Evolutionary conservation across 2,113 vertebrate species (phyloP).

Genomic region (Dicaeum eximium): DNA sequence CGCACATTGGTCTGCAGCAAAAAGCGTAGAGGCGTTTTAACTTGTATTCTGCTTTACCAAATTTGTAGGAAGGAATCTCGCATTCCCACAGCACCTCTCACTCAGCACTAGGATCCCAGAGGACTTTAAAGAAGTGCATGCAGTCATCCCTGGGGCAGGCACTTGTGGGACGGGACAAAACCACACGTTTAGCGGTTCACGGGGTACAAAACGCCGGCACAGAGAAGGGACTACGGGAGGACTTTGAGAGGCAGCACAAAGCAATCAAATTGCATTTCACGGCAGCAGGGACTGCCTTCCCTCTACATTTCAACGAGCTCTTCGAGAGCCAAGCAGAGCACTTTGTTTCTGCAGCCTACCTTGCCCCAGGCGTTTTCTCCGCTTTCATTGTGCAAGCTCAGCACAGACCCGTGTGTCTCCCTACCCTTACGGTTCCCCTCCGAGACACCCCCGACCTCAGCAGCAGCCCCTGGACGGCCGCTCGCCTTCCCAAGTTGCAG

Average conservation of each 20-base stretch:
- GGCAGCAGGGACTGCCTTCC: not conserved
- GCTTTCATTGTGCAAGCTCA: not conserved
- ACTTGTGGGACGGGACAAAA: not conserved
- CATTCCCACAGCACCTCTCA: not conserved
- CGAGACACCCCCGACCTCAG: not conserved
- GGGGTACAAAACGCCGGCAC: not conserved
- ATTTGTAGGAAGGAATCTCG: not conserved
- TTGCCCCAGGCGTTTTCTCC: not conserved
- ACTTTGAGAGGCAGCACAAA: not conserved
- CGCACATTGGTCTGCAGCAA: not conserved
- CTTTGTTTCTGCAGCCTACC: not conserved
- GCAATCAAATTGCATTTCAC: not conserved
- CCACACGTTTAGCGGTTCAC: not conserved
- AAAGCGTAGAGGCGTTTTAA: not conserved
- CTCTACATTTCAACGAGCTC: not conserved
- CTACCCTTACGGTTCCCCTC: not conserved
- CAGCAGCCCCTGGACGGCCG: not conserved
- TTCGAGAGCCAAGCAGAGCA: not conserved
- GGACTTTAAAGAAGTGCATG: fast-evolving
- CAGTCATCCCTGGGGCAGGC: not conserved
- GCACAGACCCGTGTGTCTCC: not conserved
- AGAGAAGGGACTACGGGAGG: not conserved
- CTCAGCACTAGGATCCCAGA: not conserved
- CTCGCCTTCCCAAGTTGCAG: not conserved
- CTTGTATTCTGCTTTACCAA: not conserved